Conservation (phyloP, 2,113 vertebrate species). For the Rhadina sibilatrix region DNA sequence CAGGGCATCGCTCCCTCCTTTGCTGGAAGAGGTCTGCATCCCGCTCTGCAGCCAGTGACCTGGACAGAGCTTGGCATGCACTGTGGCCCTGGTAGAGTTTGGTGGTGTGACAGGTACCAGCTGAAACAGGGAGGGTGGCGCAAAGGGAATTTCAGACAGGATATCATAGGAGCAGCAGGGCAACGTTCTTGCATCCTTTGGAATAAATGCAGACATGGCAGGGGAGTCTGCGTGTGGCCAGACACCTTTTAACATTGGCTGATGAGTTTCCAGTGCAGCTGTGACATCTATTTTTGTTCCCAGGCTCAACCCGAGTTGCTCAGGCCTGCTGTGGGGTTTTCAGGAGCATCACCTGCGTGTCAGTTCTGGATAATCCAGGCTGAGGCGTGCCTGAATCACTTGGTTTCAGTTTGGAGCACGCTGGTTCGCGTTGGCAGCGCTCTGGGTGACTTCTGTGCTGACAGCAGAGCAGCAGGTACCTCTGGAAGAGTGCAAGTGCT, state of each 20-base stretch:
- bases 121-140: not conserved
- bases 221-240: rapidly evolving
- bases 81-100: not conserved
- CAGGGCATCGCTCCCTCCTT: not conserved
- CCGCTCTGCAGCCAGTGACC: not conserved
- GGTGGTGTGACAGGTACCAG: not conserved
- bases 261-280: rapidly evolving
- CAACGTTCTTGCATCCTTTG: not conserved
- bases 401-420: rapidly evolving
- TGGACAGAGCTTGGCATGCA: not conserved
- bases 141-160: not conserved
- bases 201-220: not conserved
- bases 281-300: not conserved
- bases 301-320: not conserved
- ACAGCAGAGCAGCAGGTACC: not conserved
- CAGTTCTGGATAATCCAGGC: rapidly evolving
- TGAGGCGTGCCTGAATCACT: rapidly evolving
- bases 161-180: rapidly evolving
- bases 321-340: not conserved
- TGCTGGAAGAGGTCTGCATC: not conserved
- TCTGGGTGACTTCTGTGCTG: not conserved
- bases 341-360: not conserved
- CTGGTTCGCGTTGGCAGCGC: rapidly evolving
- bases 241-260: rapidly evolving
- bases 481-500: rapidly evolving